Evolutionary conservation across 1,140 invertebrate species (phyloP), one percentile per base, ranked within the genome.

Genomic region (Drosophila asahinai): DNA sequence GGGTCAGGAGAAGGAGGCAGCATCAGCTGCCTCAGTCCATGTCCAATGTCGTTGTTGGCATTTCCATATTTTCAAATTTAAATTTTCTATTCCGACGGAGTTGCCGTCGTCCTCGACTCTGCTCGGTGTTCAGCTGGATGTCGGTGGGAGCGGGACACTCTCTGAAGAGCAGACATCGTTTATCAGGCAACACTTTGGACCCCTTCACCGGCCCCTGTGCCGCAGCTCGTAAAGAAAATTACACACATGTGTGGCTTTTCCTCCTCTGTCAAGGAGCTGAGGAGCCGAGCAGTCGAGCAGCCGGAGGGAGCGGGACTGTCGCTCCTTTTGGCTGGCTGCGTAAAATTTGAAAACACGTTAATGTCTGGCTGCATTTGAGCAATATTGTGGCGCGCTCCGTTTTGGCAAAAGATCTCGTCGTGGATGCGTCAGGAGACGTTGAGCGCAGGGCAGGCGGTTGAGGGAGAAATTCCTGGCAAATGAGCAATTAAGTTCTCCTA

Each of bases 11-110:
- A n/a, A 5, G 51, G 43, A 25, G 38, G 61, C 61, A 17, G 59
- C 65, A 57, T 51, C 82, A 68, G 70, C 66, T 86, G 70, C 65
- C 66, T 61, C 60, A 43, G 57, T 51, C 52, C 54, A 59, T 76
- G 61, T 40, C 36, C 62, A 68, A 71, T 62, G 77, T 74, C 68
- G 70, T 51, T 67, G 77, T 42, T 51, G 58, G 55, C 75, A 80
- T 90, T 90, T 90, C 75, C 86, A 90, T 90, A 91, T 90, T 90
- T 90, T 82, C 81, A 86, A 90, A 90, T 90, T 90, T 90, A 79
- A 90, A 90, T 91, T 90, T 90, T 86, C 86, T 79, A 84, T 75
- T 78, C 62, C 70, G 51, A 70, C 75, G 57, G 51, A 68, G 63
- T 65, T 52, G 71, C 48, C 61, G 38, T 45, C 36, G 59, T 59